Conservation (phyloP, 2,113 vertebrate species). For the Elephantulus edwardii region DNA sequence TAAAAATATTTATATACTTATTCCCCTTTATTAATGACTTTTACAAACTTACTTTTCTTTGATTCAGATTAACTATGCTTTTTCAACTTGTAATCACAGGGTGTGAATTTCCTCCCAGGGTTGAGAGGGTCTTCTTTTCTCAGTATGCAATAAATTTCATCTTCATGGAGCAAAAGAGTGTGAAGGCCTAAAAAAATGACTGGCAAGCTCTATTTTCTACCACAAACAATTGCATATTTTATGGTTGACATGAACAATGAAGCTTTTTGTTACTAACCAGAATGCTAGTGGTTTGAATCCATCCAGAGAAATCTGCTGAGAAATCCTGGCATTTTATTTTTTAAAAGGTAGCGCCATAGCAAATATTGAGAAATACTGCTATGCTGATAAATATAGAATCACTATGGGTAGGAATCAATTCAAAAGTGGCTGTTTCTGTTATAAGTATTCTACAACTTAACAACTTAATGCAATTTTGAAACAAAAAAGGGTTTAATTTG, state of each 20-base stretch:
- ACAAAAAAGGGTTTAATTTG: constrained; percentile 33
- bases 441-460: not conserved
- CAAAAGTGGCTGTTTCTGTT: not conserved
- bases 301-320: not conserved
- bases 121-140: constrained; percentile 3
- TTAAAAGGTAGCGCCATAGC: not conserved
- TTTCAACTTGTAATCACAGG: not conserved
- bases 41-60: not conserved
- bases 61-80: not conserved
- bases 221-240: not conserved
- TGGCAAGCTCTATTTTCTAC: constrained; percentile 8
- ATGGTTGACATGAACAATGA: not conserved
- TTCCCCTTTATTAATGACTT: not conserved
- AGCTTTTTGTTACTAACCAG: not conserved
- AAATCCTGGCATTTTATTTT: not conserved
- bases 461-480: constrained; percentile 37
- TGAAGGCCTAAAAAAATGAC: not conserved
- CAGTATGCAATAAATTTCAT: not conserved
- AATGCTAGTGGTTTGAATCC: not conserved
- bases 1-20: not conserved
- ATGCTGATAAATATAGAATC: not conserved
- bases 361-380: not conserved
- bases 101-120: not conserved
- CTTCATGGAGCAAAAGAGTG: not conserved
- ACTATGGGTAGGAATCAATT: not conserved